Conservation (phyloP, 1,140 invertebrate genomes). For the Pararge aegeria region DNA sequence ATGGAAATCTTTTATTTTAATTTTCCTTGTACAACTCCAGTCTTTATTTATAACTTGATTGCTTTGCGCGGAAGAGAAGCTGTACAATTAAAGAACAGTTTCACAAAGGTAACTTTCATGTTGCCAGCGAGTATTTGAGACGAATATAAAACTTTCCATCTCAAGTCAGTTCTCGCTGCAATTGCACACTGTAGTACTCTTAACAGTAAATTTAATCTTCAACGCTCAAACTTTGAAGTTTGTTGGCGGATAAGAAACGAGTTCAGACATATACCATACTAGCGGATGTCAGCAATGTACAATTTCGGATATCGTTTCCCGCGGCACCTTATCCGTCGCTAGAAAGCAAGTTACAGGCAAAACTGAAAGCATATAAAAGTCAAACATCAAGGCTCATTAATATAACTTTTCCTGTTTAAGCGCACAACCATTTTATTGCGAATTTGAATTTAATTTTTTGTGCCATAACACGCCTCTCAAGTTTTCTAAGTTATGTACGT, state of each 20-base stretch:
- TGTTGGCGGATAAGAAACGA: background rate
- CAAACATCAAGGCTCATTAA: too few species aligned
- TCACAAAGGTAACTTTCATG: constrained; percentile 1
- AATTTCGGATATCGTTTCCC: too few species aligned
- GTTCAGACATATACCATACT: too few species aligned
- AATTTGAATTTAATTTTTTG: too few species aligned
- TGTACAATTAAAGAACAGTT: background rate
- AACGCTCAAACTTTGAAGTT: background rate
- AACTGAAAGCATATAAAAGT: too few species aligned
- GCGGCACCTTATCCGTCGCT: too few species aligned
- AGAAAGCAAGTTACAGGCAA: too few species aligned
- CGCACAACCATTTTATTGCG: too few species aligned
- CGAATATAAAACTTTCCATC: constrained; percentile 3
- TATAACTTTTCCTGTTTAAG: too few species aligned
- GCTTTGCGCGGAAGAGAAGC: constrained; percentile 2
- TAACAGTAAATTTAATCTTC: constrained; percentile 3
- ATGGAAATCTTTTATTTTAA: background rate
- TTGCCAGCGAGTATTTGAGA: background rate
- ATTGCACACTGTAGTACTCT: background rate
- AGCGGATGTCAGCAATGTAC: too few species aligned
- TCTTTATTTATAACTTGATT: constrained; percentile 7
- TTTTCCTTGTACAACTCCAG: background rate
- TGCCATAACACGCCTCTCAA: too few species aligned
- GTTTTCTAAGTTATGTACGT: too few species aligned
- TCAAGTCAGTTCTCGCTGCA: background rate